Percentiles rank a stretch among this genome's conserved stretches.
Conservation (phyloP, 2,113 vertebrate genomes). For the Saguinus imperator region DNA sequence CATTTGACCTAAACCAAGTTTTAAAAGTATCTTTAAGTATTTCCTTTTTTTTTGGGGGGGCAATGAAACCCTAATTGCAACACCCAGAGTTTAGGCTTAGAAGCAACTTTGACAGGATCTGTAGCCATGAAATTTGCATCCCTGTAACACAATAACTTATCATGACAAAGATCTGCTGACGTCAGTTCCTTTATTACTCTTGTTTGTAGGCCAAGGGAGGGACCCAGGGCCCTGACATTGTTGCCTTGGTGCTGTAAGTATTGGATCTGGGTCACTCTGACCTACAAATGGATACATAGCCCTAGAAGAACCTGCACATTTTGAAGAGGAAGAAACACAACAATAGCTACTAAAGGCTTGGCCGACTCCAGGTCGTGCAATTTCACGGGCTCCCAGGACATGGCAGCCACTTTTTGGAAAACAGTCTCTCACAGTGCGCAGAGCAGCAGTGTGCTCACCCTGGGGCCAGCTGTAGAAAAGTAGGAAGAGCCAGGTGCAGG, state of each 20-base stretch:
- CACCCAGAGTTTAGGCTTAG: not conserved
- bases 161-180: not conserved
- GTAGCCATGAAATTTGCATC: not conserved
- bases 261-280: not conserved
- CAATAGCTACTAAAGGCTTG: not conserved
- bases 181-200: not conserved
- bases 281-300: not conserved
- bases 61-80: not conserved
- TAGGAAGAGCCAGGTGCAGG: not conserved
- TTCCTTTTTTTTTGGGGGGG: not conserved
- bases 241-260: not conserved
- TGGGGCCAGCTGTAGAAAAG: not conserved
- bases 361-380: not conserved
- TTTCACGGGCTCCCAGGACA: conserved; percentile 76
- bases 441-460: not conserved
- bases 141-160: not conserved
- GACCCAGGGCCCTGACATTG: not conserved
- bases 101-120: not conserved
- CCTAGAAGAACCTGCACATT: not conserved
- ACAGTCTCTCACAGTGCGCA: not conserved
- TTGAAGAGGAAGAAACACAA: not conserved
- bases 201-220: not conserved
- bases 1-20: not conserved
- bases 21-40: not conserved
- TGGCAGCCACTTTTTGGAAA: conserved; percentile 74